These are phyloP conservation scores for Neogale vison DNA, from an alignment of 2,113 vertebrate species.

Conservation along the genomic window DNA sequence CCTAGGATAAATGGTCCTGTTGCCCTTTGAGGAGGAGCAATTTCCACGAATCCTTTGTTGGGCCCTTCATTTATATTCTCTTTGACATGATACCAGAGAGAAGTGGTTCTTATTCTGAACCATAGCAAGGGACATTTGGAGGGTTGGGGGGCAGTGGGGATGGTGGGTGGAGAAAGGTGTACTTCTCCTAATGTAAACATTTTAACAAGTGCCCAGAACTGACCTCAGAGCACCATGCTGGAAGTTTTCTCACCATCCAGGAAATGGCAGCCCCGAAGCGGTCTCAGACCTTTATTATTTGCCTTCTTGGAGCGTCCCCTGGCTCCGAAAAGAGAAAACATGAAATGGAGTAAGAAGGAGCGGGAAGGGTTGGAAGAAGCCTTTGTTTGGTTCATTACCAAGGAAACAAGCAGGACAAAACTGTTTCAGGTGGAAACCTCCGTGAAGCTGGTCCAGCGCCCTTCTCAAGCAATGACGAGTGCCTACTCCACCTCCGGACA, in stretches of 20 bases:
- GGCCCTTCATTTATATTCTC: background rate
- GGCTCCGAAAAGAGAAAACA: background rate
- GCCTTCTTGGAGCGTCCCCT: background rate
- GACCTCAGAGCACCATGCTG: background rate
- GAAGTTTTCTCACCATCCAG: background rate
- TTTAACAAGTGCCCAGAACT: background rate
- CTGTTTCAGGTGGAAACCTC: background rate
- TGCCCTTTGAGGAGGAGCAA: background rate
- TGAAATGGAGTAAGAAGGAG: background rate
- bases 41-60: background rate
- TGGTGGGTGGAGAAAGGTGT: background rate
- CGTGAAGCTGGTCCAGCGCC: background rate
- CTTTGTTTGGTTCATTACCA: background rate
- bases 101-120: constrained; percentile 12
- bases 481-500: background rate
- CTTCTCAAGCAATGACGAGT: background rate
- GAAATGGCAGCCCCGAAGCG: background rate
- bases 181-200: background rate
- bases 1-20: background rate
- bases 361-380: background rate
- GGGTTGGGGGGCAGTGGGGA: background rate
- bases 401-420: constrained; percentile 20
- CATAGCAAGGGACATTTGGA: background rate
- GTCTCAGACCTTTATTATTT: background rate
- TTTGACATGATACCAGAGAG: background rate